Base-by-base conservation (phyloP, 2,797 vertebrate genomes). In the Eleutherodactylus coqui region DNA sequence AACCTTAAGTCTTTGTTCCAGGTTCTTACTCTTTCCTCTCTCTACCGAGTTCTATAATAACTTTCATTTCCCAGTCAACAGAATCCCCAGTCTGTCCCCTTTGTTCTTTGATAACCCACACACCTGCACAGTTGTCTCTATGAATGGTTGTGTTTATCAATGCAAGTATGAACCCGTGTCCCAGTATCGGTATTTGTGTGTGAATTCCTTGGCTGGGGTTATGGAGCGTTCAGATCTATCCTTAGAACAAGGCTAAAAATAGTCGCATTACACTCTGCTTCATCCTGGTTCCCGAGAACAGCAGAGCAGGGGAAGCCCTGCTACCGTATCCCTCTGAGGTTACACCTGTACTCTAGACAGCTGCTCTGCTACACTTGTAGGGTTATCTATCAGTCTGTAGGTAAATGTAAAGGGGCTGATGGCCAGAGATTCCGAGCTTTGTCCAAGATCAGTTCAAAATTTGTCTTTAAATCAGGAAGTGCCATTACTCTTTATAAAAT, bases 161-260 rank as follows among this genome's bases (percentile, higher is more conserved):
- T 76, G 73, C 73, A 75, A 21, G 72, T 75, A 62, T 45, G 29
- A 76, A 76, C 72, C 55, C 34, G 49, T 70, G 49, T 73, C 45
- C 80, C 49, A 73, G 67, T 72, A 80, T 58, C 29, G 32, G 72
- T 80, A 55, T 79, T 36, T 78, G 83, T 86, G 53, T 77, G 72
- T 67, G 72, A 72, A 87, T 87, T 83, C 81, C 64, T 55, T 67
- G 75, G 21, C 73, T 38, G 86, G 80, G 86, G 86, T 87, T 62
- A 83, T 43, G 24, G 75, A 78, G 75, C 86, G 75, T 83, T 58
- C 80, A 87, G 49, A 24, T 45, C 86, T 87, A 83, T 77, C 58
- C 49, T 86, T 86, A 83, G 85, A 53, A 73, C 29, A 41, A 27
- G 58, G 8, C 75, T 87, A 87, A 72, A 83, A 83, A 83, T 87